Evolutionary conservation across 2,888 invertebrate species (phyloP).

Genomic region (Unio pictorum): DNA sequence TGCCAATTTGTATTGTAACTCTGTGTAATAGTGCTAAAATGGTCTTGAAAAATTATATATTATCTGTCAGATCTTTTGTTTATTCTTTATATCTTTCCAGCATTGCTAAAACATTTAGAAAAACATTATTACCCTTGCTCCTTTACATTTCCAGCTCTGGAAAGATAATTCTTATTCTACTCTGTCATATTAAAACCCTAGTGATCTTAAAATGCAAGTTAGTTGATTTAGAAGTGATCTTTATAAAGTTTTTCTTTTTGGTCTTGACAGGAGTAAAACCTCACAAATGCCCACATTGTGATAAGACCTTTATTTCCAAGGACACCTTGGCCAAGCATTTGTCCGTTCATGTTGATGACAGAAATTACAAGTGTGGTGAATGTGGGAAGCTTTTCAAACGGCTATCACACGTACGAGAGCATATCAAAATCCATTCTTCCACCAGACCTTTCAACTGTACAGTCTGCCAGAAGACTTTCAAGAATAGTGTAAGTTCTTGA

Average conservation of each 20-base stretch:
- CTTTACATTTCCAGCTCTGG: too few species aligned
- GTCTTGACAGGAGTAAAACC: constrained; percentile 59
- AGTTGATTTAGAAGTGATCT: background rate
- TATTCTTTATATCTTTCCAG: too few species aligned
- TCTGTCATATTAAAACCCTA: too few species aligned
- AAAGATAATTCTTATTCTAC: too few species aligned
- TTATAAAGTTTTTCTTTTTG: background rate
- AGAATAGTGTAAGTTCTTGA: constrained; percentile 60
- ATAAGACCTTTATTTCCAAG: constrained; percentile 62
- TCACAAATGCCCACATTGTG: constrained; percentile 59
- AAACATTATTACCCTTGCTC: too few species aligned
- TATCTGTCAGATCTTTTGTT: too few species aligned
- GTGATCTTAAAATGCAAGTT: background rate
- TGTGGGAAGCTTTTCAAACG: constrained; percentile 70
- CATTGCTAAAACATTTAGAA: too few species aligned
- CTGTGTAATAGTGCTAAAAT: too few species aligned
- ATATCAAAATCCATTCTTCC: constrained; percentile 64
- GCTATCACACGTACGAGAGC: constrained; percentile 66
- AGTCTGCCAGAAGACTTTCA: constrained; percentile 65
- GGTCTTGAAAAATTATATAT: too few species aligned
- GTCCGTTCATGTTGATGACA: constrained; percentile 59
- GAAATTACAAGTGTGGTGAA: constrained; percentile 68
- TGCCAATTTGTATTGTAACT: too few species aligned
- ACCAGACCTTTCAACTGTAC: constrained; percentile 63
- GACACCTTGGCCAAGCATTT: constrained; percentile 66